A percentile compares a stretch with the other conserved stretches of the same genome.
Evolutionary conservation across 2,113 vertebrate species (phyloP).

Genomic region (Trematomus loennbergii): DNA sequence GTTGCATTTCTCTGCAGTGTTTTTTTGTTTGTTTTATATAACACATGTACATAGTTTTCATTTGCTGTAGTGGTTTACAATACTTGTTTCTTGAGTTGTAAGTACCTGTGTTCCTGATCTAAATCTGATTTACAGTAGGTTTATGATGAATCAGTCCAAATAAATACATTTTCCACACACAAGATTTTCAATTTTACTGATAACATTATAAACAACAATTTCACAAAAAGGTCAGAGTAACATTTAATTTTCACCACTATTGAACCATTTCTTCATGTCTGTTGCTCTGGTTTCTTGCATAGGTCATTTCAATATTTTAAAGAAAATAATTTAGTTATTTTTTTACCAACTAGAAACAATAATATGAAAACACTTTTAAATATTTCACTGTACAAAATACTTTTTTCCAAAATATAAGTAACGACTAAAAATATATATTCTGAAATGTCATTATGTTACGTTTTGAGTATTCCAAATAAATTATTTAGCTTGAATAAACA

Average conservation of each 20-base stretch:
- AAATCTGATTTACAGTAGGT: neutral
- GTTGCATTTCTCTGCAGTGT: too few relatives aligned
- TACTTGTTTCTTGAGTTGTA: too few relatives aligned
- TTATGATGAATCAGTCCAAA: neutral
- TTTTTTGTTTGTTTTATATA: too few relatives aligned
- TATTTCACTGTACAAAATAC: slow-evolving; percentile 57
- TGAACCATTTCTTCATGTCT: neutral
- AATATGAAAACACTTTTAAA: slow-evolving; percentile 37
- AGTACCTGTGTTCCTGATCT: neutral
- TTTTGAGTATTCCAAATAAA: slow-evolving; percentile 28
- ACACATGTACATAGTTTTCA: too few relatives aligned
- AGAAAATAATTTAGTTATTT: neutral
- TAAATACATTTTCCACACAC: neutral
- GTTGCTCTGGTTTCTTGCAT: slow-evolving; percentile 54
- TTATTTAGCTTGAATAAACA: slow-evolving; percentile 2
- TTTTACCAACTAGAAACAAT: slow-evolving; percentile 11
- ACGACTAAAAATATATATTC: too few relatives aligned
- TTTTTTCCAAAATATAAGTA: slow-evolving; percentile 34
- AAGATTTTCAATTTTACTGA: neutral
- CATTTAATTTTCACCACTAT: neutral
- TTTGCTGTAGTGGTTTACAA: neutral
- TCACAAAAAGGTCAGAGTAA: slow-evolving; percentile 20
- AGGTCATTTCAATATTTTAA: slow-evolving; percentile 31
- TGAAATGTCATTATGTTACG: too few relatives aligned
- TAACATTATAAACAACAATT: slow-evolving; percentile 41